These are phyloP conservation scores for Bombus pyrosoma DNA, from an alignment of 1,140 invertebrate species.

Conservation along the genomic window DNA sequence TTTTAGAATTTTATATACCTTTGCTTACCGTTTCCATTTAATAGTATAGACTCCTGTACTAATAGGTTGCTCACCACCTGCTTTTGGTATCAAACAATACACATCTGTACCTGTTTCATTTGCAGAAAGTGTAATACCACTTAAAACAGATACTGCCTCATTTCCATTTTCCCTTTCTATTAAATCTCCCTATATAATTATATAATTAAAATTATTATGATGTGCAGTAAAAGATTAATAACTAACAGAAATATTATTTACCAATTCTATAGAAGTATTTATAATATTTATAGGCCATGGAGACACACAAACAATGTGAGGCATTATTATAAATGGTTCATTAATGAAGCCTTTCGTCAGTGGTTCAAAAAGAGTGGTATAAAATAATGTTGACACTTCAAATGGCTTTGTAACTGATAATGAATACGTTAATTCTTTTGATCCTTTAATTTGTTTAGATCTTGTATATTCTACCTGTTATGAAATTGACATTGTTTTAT, in stretches of 20 bases:
- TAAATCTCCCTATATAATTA: conserved; percentile 70
- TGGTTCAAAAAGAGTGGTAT: conserved; percentile 86
- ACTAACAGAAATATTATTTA: conserved; percentile 72
- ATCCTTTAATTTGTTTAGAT: conserved; percentile 75
- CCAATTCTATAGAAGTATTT: conserved; percentile 85
- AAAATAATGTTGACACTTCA: conserved; percentile 87
- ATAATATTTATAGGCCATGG: conserved; percentile 88
- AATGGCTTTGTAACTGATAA: conserved; percentile 88
- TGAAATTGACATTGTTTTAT: conserved; percentile 69
- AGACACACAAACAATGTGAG: conserved; percentile 86
- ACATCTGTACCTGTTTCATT: conserved; percentile 83
- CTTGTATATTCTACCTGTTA: conserved; percentile 79
- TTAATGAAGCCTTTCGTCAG: conserved; percentile 86
- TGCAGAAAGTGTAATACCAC: conserved; percentile 74
- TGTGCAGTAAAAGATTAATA: not conserved
- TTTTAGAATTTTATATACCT: conserved; percentile 13
- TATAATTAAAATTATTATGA: not conserved
- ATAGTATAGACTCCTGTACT: conserved; percentile 89
- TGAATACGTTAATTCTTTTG: conserved; percentile 85
- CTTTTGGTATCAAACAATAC: conserved; percentile 81
- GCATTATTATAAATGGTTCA: conserved; percentile 88
- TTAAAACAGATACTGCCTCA: conserved; percentile 69
- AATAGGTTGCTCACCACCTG: conserved; percentile 82
- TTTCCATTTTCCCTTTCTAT: conserved; percentile 72
- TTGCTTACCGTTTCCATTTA: conserved; percentile 88